These are phyloP conservation scores for Cliona cf. orientalis DNA, from an alignment of 37 sponge, comb jelly and placozoan species.

Conservation along the genomic window DNA sequence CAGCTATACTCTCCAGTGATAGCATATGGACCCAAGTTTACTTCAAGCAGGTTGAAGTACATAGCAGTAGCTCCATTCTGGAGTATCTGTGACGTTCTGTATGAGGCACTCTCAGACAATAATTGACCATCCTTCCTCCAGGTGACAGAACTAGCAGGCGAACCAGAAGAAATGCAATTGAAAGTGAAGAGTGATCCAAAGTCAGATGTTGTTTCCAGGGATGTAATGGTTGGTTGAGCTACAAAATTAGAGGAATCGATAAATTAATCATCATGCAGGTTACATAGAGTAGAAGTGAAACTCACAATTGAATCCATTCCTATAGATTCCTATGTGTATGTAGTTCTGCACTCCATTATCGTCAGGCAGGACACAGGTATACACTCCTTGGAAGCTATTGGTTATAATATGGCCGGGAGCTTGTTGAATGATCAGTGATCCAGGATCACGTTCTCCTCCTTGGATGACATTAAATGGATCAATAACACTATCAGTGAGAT, in stretches of 20 bases:
- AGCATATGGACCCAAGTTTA: conserved; percentile 12
- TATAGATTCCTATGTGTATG: neutral
- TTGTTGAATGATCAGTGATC: conserved; percentile 6
- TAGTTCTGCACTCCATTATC: neutral
- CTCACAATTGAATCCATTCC: neutral
- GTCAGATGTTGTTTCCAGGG: neutral
- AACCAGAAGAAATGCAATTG: neutral
- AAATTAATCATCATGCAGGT: no score
- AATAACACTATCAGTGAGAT: conserved; percentile 1
- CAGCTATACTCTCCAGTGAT: conserved; percentile 21
- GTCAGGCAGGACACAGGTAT: neutral
- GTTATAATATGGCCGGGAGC: neutral
- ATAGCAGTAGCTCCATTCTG: neutral
- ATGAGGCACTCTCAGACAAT: neutral
- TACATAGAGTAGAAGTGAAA: no score
- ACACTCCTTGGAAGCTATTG: conserved; percentile 15
- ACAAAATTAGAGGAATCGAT: no score
- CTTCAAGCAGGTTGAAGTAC: conserved; percentile 16
- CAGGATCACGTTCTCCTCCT: conserved; percentile 3
- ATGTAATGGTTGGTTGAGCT: no score
- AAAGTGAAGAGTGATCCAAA: neutral
- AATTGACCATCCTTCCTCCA: conserved; percentile 2
- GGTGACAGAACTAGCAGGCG: neutral
- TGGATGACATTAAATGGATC: conserved; percentile 11
- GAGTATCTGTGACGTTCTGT: neutral